Evolutionary conservation across 1,140 invertebrate genomes (phyloP), one percentile per base, ranked within the genome.

Genomic region (Idris sp.): DNA sequence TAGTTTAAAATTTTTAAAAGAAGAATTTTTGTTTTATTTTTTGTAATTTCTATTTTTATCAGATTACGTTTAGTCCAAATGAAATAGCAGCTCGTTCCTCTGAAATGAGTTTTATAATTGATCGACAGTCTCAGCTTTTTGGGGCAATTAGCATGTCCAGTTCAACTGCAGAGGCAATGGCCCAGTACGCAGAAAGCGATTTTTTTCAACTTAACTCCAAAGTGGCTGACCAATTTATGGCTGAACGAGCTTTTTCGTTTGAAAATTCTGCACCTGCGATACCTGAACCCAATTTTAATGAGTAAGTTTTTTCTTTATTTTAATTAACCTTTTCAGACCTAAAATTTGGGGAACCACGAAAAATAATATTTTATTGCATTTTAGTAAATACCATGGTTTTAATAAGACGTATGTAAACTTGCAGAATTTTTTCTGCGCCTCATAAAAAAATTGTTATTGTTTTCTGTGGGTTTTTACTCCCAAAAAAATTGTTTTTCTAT

Each of bases 71-170:
- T 56, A 33, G 48, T 9, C 40, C 43, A 22, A 28, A 1, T 9
- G 62, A 67, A 67, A 56, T 67, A 14, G 4, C 33, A 8, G 62
- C 31, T 15, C 8, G 43, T 10, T 68, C 64, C 0, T 49, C 64
- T n/a, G 44, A 41, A 68, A 56, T 56, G 7, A 49, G n/a, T 68
- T 41, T 58, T 4, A 2, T 1, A 9, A 18, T 2, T 44, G 14
- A 41, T 44, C 11, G 1, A 28, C n/a, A 43, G 51, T 61, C 65
- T 11, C 67, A 71, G 67, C 54, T 54, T 8, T 16, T 44, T 1
- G 49, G 43, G 2, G 58, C 41, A 7, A 71, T 71, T 15, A 71
- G 67, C 16, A 62, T 71, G 56, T 28, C 56, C 0, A 71, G 67
- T 41, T 71, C 67, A 0, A 56, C 41, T 0, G 67, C 67, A 1